phyloP scores from a whole-genome alignment of 2,113 vertebrate species.

The Embiotoca jacksoni region DNA sequence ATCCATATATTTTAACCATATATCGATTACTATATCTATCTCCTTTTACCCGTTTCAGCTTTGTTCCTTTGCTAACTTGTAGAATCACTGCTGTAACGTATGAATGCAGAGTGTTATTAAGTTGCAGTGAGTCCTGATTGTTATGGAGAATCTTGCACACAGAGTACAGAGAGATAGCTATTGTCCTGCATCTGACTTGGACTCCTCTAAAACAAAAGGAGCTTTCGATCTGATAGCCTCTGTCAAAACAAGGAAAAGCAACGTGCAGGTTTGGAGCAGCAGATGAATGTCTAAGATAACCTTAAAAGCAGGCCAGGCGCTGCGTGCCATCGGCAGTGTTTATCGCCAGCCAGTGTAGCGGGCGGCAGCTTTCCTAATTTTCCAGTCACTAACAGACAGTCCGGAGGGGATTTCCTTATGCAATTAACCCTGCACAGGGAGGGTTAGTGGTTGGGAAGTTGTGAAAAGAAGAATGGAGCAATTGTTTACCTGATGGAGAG shows the following conservation, averaged over 20 bases:
- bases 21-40: no score
- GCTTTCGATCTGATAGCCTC: conserved; percentile 31
- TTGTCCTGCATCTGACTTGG: conserved; percentile 34
- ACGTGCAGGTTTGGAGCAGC: conserved; percentile 22
- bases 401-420: conserved; percentile 72
- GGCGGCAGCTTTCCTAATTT: conserved; percentile 67
- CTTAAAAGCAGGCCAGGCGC: conserved; percentile 47
- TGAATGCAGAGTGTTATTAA: neutral
- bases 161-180: conserved; percentile 27
- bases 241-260: conserved; percentile 75
- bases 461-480: conserved; percentile 71
- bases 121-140: conserved; percentile 2
- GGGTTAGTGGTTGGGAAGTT: conserved; percentile 74
- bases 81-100: neutral
- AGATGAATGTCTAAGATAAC: conserved; percentile 71
- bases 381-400: conserved; percentile 64
- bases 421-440: conserved; percentile 68
- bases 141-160: conserved; percentile 21
- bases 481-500: conserved; percentile 72
- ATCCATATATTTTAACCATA: no score
- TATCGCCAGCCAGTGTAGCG: conserved; percentile 33
- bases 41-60: no score
- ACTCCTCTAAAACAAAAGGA: conserved; percentile 69
- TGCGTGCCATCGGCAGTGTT: conserved; percentile 32
- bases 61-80: no score